A percentile compares a stretch with the other conserved stretches of the same genome.
phyloP scores from a whole-genome alignment of 2,797 vertebrate species.

The Anas acuta region DNA sequence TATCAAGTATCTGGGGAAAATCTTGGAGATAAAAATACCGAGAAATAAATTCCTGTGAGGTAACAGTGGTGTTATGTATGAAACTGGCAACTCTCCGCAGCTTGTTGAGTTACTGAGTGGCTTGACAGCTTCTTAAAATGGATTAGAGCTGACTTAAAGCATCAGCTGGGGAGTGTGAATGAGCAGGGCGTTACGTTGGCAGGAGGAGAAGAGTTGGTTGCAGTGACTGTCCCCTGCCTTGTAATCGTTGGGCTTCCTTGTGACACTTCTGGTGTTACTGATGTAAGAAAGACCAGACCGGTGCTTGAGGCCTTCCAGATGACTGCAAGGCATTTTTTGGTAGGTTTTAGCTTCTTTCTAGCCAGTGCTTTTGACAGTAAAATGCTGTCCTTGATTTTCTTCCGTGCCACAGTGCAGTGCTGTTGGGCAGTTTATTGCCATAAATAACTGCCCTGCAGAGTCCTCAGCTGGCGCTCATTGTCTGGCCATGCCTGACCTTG shows the following conservation, averaged over 20 bases:
- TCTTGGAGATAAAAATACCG: background rate
- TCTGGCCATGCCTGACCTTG: background rate
- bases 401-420: background rate
- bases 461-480: background rate
- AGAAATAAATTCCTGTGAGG: background rate
- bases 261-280: rapidly evolving
- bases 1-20: background rate
- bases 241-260: background rate
- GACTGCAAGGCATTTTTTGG: background rate
- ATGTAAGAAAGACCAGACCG: rapidly evolving
- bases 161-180: background rate
- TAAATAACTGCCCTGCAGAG: rapidly evolving
- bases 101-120: background rate
- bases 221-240: background rate
- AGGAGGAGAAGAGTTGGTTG: background rate
- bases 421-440: background rate
- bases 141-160: background rate
- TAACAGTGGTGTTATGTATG: background rate
- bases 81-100: background rate
- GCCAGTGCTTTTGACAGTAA: rapidly evolving
- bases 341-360: background rate
- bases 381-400: background rate
- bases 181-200: background rate
- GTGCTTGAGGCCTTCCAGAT: background rate
- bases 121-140: background rate